Evolutionary conservation across 2,888 invertebrate species (phyloP), one percentile per base, ranked within the genome.

Genomic region (Sinotaia quadrata): DNA sequence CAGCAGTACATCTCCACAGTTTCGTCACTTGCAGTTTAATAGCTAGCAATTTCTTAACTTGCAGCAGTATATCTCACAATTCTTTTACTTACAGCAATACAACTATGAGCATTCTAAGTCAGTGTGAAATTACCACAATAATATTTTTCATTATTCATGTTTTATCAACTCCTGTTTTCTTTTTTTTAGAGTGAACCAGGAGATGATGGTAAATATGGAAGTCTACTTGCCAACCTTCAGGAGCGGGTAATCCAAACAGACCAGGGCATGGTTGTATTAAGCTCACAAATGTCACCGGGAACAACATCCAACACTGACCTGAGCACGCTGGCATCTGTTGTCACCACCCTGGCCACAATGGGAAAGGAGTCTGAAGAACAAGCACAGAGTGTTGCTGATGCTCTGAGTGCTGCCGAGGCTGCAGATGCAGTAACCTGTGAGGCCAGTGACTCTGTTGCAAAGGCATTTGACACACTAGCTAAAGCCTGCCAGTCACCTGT

Each of bases 391-490:
- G 52, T 21, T 4, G 61, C 49, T 18, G 62, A 51, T 15, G 57
- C 36, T 18, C 18, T 57, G 57, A n/a, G 24, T 8, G 34, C 60
- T 4, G 51, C 47, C n/a, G 33, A 24, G 27, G 44, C 27, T 7
- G 12, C 10, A 41, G 41, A 52, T 18, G 24, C 27, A 21, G 51
- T 31, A 34, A 27, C 41, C 21, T 4, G 31, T 2, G 54, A 27
- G n/a, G 15, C 63, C 3, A 34, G 34, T 34, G 84, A 84, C 67
- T 89, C 92, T 27, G 92, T 93, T 61, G 92, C 93, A 41, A 93
- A 93, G 87, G 94, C 94, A 0, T 89, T 94, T 79, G 94, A 94
- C 80, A 91, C 92, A 56, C 91, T 93, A 89, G 92, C 92, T 51
- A 91, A 91, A 87, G 90, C 82, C 59, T 81, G 85, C 31, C 84